These are phyloP conservation scores for Sylvilagus floridanus DNA, from an alignment of 2,797 vertebrate genomes.

Conservation along the genomic window DNA sequence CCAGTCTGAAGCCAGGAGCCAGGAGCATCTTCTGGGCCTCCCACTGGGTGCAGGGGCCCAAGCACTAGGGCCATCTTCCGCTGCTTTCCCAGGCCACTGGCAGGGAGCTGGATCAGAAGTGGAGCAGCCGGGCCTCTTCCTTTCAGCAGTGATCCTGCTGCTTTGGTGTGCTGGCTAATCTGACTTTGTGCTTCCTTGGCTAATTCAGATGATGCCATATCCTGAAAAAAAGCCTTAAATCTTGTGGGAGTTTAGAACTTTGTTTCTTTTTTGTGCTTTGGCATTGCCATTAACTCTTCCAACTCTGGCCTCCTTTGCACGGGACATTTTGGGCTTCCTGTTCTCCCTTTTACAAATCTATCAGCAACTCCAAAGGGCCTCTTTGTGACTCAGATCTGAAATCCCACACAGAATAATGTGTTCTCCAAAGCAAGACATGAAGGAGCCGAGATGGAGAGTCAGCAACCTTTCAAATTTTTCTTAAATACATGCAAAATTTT, in stretches of 20 bases:
- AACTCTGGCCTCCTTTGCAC: background rate
- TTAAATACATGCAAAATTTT: slow-evolving; percentile 49
- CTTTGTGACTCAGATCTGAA: slow-evolving; percentile 50
- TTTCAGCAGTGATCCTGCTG: background rate
- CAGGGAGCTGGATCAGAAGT: too few species aligned
- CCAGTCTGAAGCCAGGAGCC: too few species aligned
- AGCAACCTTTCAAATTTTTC: background rate
- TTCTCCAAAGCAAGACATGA: slow-evolving; percentile 24
- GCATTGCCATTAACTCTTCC: background rate
- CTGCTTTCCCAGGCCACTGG: too few species aligned
- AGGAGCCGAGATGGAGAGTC: background rate
- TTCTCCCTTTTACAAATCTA: slow-evolving; percentile 46
- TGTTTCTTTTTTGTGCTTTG: slow-evolving; percentile 23
- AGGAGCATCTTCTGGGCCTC: too few species aligned
- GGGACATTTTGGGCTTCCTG: background rate
- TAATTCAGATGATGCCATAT: background rate
- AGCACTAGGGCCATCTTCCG: too few species aligned
- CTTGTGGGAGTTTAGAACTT: slow-evolving; percentile 23
- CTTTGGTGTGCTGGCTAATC: slow-evolving; percentile 21
- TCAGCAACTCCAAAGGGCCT: background rate
- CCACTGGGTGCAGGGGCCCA: too few species aligned
- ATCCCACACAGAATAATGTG: background rate
- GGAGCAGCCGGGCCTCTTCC: too few species aligned
- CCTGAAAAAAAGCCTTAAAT: slow-evolving; percentile 29
- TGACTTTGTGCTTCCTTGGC: background rate